These are phyloP conservation scores for Venusia cambrica DNA, from an alignment of 2,888 invertebrate genomes.

Conservation along the genomic window DNA sequence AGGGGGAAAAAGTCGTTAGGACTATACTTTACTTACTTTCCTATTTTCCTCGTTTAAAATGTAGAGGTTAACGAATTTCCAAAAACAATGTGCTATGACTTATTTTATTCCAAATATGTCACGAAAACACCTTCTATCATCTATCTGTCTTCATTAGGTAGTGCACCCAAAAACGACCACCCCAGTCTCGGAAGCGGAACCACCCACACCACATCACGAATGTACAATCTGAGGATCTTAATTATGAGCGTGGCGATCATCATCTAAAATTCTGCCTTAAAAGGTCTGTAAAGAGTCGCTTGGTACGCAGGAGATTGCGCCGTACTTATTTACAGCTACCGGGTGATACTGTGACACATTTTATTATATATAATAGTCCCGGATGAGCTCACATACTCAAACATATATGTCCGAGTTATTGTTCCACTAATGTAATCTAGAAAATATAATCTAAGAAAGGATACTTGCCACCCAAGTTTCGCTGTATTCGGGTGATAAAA, in stretches of 20 bases:
- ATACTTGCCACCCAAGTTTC: too few relatives aligned
- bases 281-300: constrained; percentile 78
- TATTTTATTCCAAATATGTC: constrained; percentile 28
- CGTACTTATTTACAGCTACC: constrained; percentile 1
- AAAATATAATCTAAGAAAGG: too few relatives aligned
- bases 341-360: constrained; percentile 1
- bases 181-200: constrained; percentile 75
- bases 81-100: too few relatives aligned
- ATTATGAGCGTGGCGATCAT: constrained; percentile 79
- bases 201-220: constrained; percentile 76
- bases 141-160: constrained; percentile 40
- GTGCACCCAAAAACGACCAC: constrained; percentile 58
- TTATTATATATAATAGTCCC: too few relatives aligned
- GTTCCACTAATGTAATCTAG: too few relatives aligned
- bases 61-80: too few relatives aligned
- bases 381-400: too few relatives aligned
- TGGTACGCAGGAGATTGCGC: constrained; percentile 69
- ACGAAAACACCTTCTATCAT: constrained; percentile 29
- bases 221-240: constrained; percentile 69
- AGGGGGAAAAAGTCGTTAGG: too few relatives aligned
- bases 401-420: too few relatives aligned
- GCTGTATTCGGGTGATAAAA: too few relatives aligned
- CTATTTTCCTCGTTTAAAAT: too few relatives aligned
- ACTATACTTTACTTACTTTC: too few relatives aligned
- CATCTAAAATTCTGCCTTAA: constrained; percentile 78